phyloP scores from a whole-genome alignment of 2,797 vertebrate species.

The Falco novaeseelandiae region DNA sequence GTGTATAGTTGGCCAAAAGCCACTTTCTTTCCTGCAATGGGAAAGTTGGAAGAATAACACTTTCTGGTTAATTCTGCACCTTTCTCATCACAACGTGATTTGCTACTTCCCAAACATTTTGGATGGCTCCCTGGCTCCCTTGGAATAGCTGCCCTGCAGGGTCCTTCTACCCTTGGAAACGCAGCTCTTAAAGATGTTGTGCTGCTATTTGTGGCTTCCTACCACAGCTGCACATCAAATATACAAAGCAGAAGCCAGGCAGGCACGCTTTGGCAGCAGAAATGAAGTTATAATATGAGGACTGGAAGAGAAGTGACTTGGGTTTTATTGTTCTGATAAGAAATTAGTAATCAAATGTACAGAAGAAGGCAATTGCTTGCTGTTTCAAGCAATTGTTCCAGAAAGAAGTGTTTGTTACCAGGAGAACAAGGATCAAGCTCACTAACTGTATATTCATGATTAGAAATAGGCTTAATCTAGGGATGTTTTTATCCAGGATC shows the following conservation, averaged over 20 bases:
- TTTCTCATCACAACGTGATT: background rate
- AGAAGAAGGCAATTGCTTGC: slow-evolving; percentile 31
- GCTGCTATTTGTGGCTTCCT: slow-evolving; percentile 47
- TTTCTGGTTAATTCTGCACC: background rate
- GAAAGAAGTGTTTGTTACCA: background rate
- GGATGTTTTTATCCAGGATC: background rate
- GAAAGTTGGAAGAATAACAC: background rate
- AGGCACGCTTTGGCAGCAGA: slow-evolving; percentile 9
- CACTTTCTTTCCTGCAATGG: background rate
- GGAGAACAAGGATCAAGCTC: background rate
- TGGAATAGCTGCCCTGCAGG: background rate
- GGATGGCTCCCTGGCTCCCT: background rate
- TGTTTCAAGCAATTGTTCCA: slow-evolving; percentile 5
- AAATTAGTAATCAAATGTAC: slow-evolving; percentile 49
- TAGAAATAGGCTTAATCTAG: background rate
- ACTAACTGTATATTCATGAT: background rate
- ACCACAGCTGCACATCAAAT: slow-evolving; percentile 48
- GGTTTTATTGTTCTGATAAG: slow-evolving; percentile 31
- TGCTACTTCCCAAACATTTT: background rate
- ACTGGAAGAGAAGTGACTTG: slow-evolving; percentile 12
- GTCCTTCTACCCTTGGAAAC: slow-evolving; percentile 34
- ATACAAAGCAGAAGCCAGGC: slow-evolving; percentile 17
- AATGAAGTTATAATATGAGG: slow-evolving; percentile 21
- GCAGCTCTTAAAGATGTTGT: background rate
- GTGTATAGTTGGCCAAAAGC: background rate